These are phyloP conservation scores for Lycocerus yunnanus DNA, from an alignment of 2,888 invertebrate species.

Conservation along the genomic window DNA sequence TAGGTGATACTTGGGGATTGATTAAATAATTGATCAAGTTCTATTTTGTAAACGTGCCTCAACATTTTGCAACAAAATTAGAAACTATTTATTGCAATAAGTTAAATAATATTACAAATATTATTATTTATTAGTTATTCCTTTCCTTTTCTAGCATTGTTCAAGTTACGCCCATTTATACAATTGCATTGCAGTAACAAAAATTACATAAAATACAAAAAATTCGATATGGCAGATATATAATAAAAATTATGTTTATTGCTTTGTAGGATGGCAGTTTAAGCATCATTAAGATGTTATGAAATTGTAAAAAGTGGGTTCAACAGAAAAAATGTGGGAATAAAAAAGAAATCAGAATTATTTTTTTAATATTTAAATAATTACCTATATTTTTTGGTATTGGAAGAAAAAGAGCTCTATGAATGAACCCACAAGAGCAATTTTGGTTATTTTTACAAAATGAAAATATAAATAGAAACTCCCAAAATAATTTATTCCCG, in stretches of 20 bases:
- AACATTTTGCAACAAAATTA: neutral
- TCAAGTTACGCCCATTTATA: too few species aligned
- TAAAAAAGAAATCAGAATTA: neutral
- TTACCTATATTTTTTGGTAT: too few species aligned
- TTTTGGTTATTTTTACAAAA: neutral
- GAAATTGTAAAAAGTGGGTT: neutral
- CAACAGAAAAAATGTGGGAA: neutral
- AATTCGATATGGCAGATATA: neutral
- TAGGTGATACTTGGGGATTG: neutral
- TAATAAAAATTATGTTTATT: neutral
- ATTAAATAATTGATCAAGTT: neutral
- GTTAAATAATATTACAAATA: neutral
- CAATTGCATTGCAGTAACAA: too few species aligned
- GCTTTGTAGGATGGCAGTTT: neutral
- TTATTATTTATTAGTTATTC: neutral
- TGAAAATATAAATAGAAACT: neutral
- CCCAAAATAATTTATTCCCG: neutral
- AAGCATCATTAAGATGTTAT: neutral
- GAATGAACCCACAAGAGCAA: neutral
- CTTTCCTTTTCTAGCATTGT: neutral
- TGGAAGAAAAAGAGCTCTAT: too few species aligned
- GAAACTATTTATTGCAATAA: neutral
- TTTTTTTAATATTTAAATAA: neutral
- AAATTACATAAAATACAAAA: neutral
- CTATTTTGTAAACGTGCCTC: neutral